Evolutionary conservation across 1,140 invertebrate genomes (phyloP), one percentile per base, ranked within the genome.

Genomic region (Yoshiicerus persimilis): DNA sequence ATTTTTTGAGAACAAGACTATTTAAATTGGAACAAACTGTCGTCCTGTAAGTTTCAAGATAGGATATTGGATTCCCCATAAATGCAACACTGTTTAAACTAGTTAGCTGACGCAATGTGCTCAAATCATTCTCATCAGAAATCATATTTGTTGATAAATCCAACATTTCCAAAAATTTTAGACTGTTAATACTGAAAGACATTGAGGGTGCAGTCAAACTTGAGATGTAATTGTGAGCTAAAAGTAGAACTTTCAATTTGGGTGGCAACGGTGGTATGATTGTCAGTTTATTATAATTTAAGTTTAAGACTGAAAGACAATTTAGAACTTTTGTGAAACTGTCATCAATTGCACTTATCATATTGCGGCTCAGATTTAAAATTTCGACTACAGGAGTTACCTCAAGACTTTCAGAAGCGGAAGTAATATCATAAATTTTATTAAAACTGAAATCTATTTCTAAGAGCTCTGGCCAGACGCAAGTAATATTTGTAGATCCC

Each of bases 391-490:
- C 25, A 1, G 90, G 90, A 39, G 89, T 88, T 4, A 88, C 41
- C 38, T 90, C 88, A 23, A 91, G 80, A 9, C 20, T 77, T 32
- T 75, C 47, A 1, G 36, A 89, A 3, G 64, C 36, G 11, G 27
- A 6, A 85, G 64, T 41, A 36, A 86, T 75, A 38, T 34, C 20
- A 6, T 32, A 41, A 11, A 91, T 90, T 6, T 77, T 38, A 86
- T 91, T 91, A 62, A 87, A 90, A 36, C 88, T 87, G 9, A 91
- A 77, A 80, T 91, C 90, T 39, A 91, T 75, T 36, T 90, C 89
- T 62, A 30, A 70, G 16, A 91, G 41, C 86, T 90, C 89, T 5
- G 90, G 88, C 90, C 90, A 91, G 20, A 90, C 84, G 38, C 30
- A 56, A 8, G 84, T 88, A 25, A 84, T 16, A 20, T 47, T 84